A percentile compares a stretch with the other conserved stretches of the same genome.
phyloP scores from a whole-genome alignment of 2,888 invertebrate species.

The Hydrotaea cyrtoneurina region DNA sequence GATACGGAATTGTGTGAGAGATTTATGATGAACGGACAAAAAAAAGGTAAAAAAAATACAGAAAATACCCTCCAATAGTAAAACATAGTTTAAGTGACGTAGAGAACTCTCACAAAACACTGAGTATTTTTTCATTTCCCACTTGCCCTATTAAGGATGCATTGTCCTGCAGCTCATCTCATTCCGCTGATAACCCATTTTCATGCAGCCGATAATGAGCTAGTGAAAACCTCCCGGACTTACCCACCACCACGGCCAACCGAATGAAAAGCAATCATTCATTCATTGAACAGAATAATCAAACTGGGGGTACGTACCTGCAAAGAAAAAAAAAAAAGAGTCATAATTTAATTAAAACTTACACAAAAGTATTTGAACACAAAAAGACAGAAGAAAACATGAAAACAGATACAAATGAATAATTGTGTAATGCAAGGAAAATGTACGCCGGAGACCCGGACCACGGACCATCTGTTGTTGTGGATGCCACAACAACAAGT shows the following conservation, averaged over 20 bases:
- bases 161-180: not conserved
- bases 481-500: not conserved
- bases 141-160: no score
- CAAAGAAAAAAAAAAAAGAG: constrained; percentile 54
- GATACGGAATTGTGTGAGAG: no score
- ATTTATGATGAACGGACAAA: no score
- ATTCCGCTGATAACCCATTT: not conserved
- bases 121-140: not conserved
- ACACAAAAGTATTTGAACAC: constrained; percentile 23
- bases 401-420: constrained; percentile 35
- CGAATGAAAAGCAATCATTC: constrained; percentile 11
- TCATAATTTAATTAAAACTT: constrained; percentile 62
- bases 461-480: constrained; percentile 30
- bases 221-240: constrained; percentile 26
- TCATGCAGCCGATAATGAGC: constrained; percentile 22
- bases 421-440: constrained; percentile 30
- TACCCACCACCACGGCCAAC: not conserved
- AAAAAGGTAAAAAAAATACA: no score
- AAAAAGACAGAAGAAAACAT: constrained; percentile 47
- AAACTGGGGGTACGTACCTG: constrained; percentile 60
- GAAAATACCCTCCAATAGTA: no score
- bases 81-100: no score
- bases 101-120: not conserved
- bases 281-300: not conserved
- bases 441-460: constrained; percentile 2